Evolutionary conservation across 2,888 invertebrate species (phyloP).

Genomic region (Acrobasis repandana): DNA sequence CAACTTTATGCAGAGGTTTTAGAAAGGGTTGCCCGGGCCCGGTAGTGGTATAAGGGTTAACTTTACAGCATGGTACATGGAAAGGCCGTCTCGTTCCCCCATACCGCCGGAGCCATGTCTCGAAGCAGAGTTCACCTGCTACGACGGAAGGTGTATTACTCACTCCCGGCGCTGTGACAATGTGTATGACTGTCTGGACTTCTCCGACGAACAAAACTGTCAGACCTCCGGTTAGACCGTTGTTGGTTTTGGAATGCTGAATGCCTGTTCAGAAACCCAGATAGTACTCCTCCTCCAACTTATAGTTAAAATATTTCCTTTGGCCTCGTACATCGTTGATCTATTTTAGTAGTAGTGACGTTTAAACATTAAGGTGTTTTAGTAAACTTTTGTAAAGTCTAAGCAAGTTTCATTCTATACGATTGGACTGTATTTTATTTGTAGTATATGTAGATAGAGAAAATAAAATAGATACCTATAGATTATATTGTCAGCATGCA

Average conservation of each 20-base stretch:
- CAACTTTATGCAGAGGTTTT: too few relatives aligned
- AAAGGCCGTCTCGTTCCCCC: constrained; percentile 61
- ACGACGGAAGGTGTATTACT: constrained; percentile 90
- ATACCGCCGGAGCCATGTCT: constrained; percentile 72
- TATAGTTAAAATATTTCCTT: constrained; percentile 25
- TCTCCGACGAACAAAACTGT: constrained; percentile 95
- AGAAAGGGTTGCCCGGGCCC: not conserved
- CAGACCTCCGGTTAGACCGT: constrained; percentile 71
- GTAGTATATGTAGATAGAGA: too few relatives aligned
- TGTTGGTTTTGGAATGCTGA: constrained; percentile 51
- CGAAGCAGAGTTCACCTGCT: constrained; percentile 88
- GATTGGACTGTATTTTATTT: too few relatives aligned
- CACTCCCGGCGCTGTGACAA: constrained; percentile 92
- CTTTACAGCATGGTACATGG: constrained; percentile 67
- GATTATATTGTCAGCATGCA: too few relatives aligned
- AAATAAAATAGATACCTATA: too few relatives aligned
- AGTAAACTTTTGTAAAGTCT: too few relatives aligned
- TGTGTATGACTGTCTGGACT: constrained; percentile 94
- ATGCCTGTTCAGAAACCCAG: constrained; percentile 35
- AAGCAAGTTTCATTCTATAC: too few relatives aligned
- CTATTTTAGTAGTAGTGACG: not conserved
- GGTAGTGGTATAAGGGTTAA: constrained; percentile 38
- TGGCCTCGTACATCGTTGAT: constrained; percentile 17
- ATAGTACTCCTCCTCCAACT: constrained; percentile 11
- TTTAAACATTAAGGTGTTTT: too few relatives aligned